phyloP scores from a whole-genome alignment of 2,797 vertebrate species.

The Poliocrania exsul region DNA sequence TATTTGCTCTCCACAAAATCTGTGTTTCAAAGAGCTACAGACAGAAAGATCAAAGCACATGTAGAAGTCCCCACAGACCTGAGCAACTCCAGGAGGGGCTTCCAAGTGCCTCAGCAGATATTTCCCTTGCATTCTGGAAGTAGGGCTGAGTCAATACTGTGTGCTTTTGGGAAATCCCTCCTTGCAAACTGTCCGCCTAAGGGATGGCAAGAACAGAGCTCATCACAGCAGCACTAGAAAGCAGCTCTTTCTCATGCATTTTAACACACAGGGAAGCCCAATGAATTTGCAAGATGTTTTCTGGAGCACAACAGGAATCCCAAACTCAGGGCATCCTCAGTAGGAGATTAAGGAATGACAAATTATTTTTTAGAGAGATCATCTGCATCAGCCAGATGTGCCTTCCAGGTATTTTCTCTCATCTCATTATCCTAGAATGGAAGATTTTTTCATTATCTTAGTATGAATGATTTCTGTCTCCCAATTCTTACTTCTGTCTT shows the following conservation, averaged over 20 bases:
- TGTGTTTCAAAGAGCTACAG: not conserved
- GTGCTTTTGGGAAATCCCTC: conserved; percentile 20
- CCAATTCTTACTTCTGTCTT: not conserved
- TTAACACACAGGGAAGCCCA: not conserved
- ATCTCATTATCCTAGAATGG: not conserved
- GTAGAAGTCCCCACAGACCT: not conserved
- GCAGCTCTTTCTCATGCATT: not conserved
- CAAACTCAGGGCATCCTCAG: not conserved
- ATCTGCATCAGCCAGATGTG: not conserved
- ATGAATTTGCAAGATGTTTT: not conserved
- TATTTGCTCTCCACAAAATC: not conserved
- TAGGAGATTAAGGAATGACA: not conserved
- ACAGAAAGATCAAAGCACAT: conserved; percentile 29
- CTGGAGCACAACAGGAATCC: not conserved
- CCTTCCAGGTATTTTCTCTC: not conserved
- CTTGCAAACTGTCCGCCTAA: not conserved
- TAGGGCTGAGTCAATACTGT: not conserved
- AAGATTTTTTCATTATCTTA: not conserved
- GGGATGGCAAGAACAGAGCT: not conserved
- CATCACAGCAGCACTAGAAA: not conserved
- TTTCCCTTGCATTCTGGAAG: not conserved
- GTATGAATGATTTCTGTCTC: not conserved
- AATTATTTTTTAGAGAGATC: not conserved
- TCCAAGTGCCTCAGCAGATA: not conserved
- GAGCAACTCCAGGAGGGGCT: not conserved